phyloP scores from a whole-genome alignment of 2,797 vertebrate genomes.

The Okamejei kenojei region DNA sequence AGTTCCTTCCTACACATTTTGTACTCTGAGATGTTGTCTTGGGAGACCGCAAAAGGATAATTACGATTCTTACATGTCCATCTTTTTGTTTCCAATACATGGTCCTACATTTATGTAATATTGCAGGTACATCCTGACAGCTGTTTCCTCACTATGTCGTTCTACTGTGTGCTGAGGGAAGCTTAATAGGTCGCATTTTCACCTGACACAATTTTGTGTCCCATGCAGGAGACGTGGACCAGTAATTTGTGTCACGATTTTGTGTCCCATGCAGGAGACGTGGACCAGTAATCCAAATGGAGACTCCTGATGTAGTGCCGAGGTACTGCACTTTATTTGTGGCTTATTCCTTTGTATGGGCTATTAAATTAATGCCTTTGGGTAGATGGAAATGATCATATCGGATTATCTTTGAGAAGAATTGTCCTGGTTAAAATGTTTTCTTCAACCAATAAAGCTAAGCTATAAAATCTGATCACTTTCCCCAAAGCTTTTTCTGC shows the following conservation, averaged over 20 bases:
- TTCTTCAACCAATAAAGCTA: background rate
- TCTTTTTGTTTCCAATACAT: background rate
- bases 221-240: background rate
- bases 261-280: background rate
- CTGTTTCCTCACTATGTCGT: background rate
- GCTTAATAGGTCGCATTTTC: background rate
- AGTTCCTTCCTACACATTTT: too few relatives aligned
- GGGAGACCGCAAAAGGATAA: background rate
- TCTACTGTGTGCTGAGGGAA: background rate
- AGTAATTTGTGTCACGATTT: background rate
- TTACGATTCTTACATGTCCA: too few relatives aligned
- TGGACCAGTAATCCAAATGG: background rate
- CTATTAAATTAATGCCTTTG: background rate
- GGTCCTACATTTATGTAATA: slow-evolving; percentile 3
- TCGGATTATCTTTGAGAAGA: background rate
- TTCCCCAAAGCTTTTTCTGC: background rate
- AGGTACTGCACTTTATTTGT: background rate
- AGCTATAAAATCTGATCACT: background rate
- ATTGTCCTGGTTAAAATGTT: too few relatives aligned
- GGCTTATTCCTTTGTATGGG: background rate
- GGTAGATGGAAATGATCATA: background rate
- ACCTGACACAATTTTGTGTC: too few relatives aligned
- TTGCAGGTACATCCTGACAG: background rate
- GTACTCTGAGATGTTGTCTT: background rate
- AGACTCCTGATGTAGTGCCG: background rate